Evolutionary conservation across 2,797 vertebrate genomes (phyloP), one percentile per base, ranked within the genome.

Genomic region (Amphiprion clarkii): DNA sequence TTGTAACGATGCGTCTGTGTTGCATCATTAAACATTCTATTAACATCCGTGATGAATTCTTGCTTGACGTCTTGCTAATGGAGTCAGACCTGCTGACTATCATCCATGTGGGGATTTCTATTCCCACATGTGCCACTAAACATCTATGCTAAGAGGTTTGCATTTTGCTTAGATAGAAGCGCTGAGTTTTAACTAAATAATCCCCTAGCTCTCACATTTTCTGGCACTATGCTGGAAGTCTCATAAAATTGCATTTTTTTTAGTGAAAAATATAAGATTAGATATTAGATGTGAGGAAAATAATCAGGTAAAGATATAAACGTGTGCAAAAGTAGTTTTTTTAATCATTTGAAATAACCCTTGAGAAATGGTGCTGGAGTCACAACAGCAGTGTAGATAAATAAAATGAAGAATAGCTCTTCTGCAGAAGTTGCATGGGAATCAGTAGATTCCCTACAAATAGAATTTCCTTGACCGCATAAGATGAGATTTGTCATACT

Each of bases 1-100:
- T 21, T 10, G 2, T 78, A 79, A 86, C 78, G 67, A 87, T 74
- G 66, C 82, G 71, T 82, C 84, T 36, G 61, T 54, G 42, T 72
- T 72, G 81, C 74, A 21, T 79, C 78, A 80, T 90, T 91, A 85
- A 84, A 76, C 80, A 78, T 78, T 78, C 63, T 74, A 78, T 81
- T 88, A 88, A 80, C 73, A 71, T 77, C 67, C 53, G 39, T 78
- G 40, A 88, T 85, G 63, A 85, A 74, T 84, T 86, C 60, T 76
- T 62, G 61, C 81, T 74, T 76, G 76, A 77, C 55, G 56, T 75
- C 59, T 51, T 7, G 16, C 54, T 86, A 85, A 88, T 86, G 76
- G 63, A 86, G 39, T 77, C 44, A 71, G 74, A 79, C 59, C 63
- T 80, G 73, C 82, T 89, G 84, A 89, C 79, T 72, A 48, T 17